Conservation (phyloP, 2,888 invertebrate species). For the Tinea pellionella region DNA sequence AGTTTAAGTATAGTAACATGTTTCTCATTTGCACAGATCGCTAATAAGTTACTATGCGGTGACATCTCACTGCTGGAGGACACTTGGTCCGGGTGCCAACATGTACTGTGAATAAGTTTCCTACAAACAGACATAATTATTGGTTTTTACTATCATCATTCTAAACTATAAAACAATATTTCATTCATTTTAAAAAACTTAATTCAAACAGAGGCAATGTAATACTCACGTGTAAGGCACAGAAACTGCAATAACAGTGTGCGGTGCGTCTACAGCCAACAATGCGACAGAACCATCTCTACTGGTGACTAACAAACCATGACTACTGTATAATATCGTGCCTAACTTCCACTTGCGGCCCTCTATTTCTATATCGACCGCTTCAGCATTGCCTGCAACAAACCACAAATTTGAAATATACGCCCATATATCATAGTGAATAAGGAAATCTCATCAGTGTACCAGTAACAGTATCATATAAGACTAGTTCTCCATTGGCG, state of each 20-base stretch:
- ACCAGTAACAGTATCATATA: conserved; percentile 41
- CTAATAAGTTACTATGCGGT: conserved; percentile 70
- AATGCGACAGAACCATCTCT: conserved; percentile 69
- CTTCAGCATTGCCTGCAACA: conserved; percentile 24
- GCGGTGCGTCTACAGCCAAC: conserved; percentile 22
- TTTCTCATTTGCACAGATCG: conserved; percentile 67
- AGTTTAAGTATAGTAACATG: conserved; percentile 29
- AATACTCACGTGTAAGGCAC: conserved; percentile 35
- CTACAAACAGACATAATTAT: conserved; percentile 43
- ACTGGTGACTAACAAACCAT: conserved; percentile 70
- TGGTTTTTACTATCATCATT: too few relatives aligned
- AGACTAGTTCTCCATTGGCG: conserved; percentile 70
- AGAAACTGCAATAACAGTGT: conserved; percentile 26
- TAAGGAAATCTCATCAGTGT: background rate
- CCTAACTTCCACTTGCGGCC: conserved; percentile 35
- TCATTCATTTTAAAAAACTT: too few relatives aligned
- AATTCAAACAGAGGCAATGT: too few relatives aligned
- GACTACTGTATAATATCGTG: conserved; percentile 25
- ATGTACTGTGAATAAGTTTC: conserved; percentile 73
- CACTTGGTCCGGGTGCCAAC: conserved; percentile 80
- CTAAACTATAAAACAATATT: too few relatives aligned
- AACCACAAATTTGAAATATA: background rate
- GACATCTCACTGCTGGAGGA: conserved; percentile 66
- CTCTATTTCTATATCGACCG: conserved; percentile 36
- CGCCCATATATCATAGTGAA: conserved; percentile 16